A percentile compares a stretch with the other conserved stretches of the same genome.
phyloP scores from a whole-genome alignment of 2,797 vertebrate species.

The Labeo calbasu region DNA sequence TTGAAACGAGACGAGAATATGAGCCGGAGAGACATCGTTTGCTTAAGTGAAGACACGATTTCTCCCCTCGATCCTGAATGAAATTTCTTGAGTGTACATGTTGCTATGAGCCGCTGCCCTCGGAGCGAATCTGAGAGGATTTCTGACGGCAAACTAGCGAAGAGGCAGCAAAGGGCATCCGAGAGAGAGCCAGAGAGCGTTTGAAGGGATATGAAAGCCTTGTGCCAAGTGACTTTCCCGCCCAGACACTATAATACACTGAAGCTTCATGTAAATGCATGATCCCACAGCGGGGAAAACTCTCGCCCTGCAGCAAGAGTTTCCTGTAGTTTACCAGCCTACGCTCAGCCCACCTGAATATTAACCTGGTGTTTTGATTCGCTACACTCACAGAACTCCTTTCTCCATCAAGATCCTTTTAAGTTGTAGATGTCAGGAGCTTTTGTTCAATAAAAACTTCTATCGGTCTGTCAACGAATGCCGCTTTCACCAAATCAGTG shows the following conservation, averaged over 20 bases:
- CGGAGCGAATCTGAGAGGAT: slow-evolving; percentile 37
- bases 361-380: slow-evolving; percentile 18
- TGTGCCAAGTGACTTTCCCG: slow-evolving; percentile 25
- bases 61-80: neutral
- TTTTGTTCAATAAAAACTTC: neutral
- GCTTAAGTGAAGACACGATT: neutral
- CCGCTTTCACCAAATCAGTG: neutral
- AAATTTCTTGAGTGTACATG: neutral
- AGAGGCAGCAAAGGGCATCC: slow-evolving; percentile 23
- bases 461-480: neutral
- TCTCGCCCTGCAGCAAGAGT: slow-evolving; percentile 14
- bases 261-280: slow-evolving; percentile 35
- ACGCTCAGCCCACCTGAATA: slow-evolving; percentile 28
- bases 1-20: neutral
- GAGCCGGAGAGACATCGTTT: neutral
- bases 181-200: neutral
- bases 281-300: neutral
- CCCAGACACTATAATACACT: slow-evolving; percentile 32
- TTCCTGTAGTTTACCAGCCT: slow-evolving; percentile 7
- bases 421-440: neutral
- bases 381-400: neutral
- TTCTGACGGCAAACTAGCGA: neutral
- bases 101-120: slow-evolving; percentile 11
- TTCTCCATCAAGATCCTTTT: slow-evolving; percentile 1
- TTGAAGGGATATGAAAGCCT: slow-evolving; percentile 43